Percentiles rank a stretch among this genome's conserved stretches.
Conservation (phyloP, 2,888 invertebrate species). For the Xanthostigma xanthostigma region DNA sequence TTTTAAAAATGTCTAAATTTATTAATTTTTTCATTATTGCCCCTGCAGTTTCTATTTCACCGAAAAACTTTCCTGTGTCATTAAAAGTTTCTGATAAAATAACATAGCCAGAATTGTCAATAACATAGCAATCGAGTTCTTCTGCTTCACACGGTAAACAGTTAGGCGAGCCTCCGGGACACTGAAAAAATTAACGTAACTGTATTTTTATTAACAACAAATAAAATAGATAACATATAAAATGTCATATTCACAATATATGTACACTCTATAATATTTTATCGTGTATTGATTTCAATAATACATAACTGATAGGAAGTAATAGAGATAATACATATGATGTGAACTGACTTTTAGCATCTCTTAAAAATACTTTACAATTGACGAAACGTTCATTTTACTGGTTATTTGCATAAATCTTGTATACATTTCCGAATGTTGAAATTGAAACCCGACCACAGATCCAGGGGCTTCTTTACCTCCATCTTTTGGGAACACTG, state of each 20-base stretch:
- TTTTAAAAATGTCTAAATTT: constrained; percentile 51
- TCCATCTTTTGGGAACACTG: constrained; percentile 67
- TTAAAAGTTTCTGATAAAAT: constrained; percentile 51
- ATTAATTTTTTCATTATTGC: constrained; percentile 65
- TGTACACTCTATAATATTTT: too few species aligned
- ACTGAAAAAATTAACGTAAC: too few species aligned
- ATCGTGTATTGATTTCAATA: too few species aligned
- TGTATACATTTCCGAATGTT: constrained; percentile 50
- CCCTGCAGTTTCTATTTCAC: constrained; percentile 48
- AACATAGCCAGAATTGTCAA: constrained; percentile 84
- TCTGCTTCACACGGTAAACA: constrained; percentile 44
- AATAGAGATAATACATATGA: too few species aligned
- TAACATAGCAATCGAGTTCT: constrained; percentile 65
- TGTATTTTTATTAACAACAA: too few species aligned
- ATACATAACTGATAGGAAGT: not conserved
- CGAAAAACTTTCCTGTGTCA: constrained; percentile 74
- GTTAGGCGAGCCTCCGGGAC: constrained; percentile 8
- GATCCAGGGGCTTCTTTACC: constrained; percentile 69
- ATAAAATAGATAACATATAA: too few species aligned
- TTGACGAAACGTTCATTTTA: constrained; percentile 23
- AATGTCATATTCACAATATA: too few species aligned
- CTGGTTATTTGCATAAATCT: constrained; percentile 56
- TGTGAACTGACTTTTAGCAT: too few species aligned
- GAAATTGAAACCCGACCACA: constrained; percentile 77
- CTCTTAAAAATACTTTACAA: too few species aligned